These are phyloP conservation scores for Sander vitreus DNA, from an alignment of 2,113 vertebrate species.

Conservation along the genomic window DNA sequence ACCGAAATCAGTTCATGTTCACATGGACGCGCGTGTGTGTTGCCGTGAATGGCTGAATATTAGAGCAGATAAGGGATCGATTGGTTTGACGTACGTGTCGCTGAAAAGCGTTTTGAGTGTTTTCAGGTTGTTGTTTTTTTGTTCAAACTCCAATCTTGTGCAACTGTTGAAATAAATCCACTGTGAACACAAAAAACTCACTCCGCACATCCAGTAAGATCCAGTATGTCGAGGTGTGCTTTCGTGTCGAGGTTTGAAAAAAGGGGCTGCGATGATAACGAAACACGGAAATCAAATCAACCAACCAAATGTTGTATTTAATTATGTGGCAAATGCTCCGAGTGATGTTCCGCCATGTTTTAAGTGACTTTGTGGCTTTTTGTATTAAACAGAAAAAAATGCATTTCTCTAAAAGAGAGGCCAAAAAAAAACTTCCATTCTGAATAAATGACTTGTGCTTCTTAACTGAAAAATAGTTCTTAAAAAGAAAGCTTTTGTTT, in stretches of 20 bases:
- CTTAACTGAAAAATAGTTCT: constrained; percentile 4
- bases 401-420: constrained; percentile 38
- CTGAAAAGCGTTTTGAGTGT: constrained; percentile 6
- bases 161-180: constrained; percentile 49
- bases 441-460: constrained; percentile 42
- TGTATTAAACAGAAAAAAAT: constrained; percentile 57
- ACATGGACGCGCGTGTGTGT: neutral
- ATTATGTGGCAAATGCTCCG: constrained; percentile 26
- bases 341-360: constrained; percentile 33
- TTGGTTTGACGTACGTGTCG: constrained; percentile 6
- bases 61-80: constrained; percentile 27
- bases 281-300: constrained; percentile 16
- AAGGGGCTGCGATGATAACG: neutral
- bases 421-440: constrained; percentile 37
- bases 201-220: constrained; percentile 25
- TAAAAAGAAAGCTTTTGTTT: neutral
- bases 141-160: constrained; percentile 18
- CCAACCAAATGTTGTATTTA: constrained; percentile 56
- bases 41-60: constrained; percentile 41
- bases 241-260: constrained; percentile 1
- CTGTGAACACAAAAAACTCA: constrained; percentile 47
- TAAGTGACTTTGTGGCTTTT: constrained; percentile 56
- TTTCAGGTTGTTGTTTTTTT: neutral
- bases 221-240: constrained; percentile 31
- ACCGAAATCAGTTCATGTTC: constrained; percentile 10